Percentiles rank a stretch among this genome's conserved stretches.
Conservation (phyloP, 1,140 invertebrate genomes). For the Drosophila albomicans region DNA sequence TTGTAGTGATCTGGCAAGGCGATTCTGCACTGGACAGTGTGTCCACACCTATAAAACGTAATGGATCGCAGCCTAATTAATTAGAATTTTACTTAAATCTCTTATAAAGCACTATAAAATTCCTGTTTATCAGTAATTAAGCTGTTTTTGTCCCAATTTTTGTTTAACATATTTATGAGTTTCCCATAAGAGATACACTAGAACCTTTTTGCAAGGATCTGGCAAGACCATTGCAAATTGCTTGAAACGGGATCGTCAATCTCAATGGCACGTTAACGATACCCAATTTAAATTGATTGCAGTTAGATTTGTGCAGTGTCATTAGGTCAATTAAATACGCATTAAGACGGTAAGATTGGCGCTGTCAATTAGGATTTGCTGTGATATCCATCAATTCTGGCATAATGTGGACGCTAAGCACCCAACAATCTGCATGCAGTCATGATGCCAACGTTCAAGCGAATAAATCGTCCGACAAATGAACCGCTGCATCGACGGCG, state of each 20-base stretch:
- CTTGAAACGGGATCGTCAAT: too few relatives aligned
- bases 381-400: neutral
- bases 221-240: too few relatives aligned
- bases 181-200: too few relatives aligned
- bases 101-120: too few relatives aligned
- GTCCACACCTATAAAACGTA: too few relatives aligned
- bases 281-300: neutral
- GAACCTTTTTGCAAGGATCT: too few relatives aligned
- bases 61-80: too few relatives aligned
- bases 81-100: too few relatives aligned
- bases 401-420: neutral
- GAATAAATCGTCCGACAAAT: neutral
- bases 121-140: too few relatives aligned
- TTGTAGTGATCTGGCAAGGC: neutral
- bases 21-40: neutral
- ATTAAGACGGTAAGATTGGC: neutral
- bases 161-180: too few relatives aligned
- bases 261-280: neutral
- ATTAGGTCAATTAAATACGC: conserved; percentile 3
- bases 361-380: neutral
- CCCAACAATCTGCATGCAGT: conserved; percentile 1
- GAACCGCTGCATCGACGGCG: too few relatives aligned
- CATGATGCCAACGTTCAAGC: conserved; percentile 28
- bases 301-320: neutral
- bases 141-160: too few relatives aligned